Base-by-base conservation (phyloP, 2,797 vertebrate genomes). In the Eleutherodactylus coqui region DNA sequence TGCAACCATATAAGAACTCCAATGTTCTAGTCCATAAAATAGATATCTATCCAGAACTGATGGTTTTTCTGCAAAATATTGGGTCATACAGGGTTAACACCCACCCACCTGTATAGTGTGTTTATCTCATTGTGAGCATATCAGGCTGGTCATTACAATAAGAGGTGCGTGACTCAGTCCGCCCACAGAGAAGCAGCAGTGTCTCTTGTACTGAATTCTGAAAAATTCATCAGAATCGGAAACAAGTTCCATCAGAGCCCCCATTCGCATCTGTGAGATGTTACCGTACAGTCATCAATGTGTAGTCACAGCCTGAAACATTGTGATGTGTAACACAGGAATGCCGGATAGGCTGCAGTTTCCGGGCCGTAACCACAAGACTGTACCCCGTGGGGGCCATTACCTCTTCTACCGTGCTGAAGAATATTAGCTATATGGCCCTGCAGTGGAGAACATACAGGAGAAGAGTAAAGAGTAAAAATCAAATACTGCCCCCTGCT, bases 91-190 rank as follows among this genome's bases (percentile, higher is more conserved):
- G 75, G 45, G 75, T 34, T 76, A 76, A 34, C 27, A 51, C 21
- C 17, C 76, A 41, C 36, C 53, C 76, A 58, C 76, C 34, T 58
- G 36, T 76, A 60, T 55, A 55, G 27, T 73, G 41, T 73, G 70
- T 27, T 75, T 51, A 75, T 51, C 6, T 29, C 43, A 49, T 45
- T 24, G 36, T 13, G 3, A 36, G 36, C 6, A 62, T 77, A 84
- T 67, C 55, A 53, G 79, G 41, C 83, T 53, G 24, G 34, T 38
- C 83, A n/a, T 62, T 7, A 45, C 41, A 24, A 67, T 76, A n/a
- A 29, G 43, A 75, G 60, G 79, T 32, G 45, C 7, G 21, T 82
- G 80, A 73, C 67, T 73, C 69, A 83, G 21, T 29, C 69, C 69
- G 21, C 80, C 81, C 69, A 73, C 81, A 83, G 49, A 32, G 41